Conservation (phyloP, 2,797 vertebrate genomes). For the Karalla daura region DNA sequence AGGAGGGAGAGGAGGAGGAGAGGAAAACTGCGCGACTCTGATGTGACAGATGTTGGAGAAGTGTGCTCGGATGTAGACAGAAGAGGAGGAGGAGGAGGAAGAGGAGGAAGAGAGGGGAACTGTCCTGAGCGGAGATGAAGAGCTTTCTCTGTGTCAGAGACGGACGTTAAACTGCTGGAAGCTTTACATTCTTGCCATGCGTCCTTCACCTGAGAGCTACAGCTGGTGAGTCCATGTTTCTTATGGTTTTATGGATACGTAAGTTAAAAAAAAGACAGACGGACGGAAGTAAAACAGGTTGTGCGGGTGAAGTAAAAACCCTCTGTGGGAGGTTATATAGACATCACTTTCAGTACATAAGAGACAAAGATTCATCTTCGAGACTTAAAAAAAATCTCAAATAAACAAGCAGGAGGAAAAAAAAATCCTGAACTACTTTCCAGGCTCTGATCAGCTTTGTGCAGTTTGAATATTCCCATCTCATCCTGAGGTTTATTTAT, state of each 20-base stretch:
- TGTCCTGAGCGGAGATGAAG: slow-evolving; percentile 53
- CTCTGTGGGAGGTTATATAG: no score
- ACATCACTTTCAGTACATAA: no score
- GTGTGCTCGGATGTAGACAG: slow-evolving; percentile 47
- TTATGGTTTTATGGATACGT: no score
- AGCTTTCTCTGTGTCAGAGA: slow-evolving; percentile 16
- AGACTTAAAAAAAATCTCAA: not conserved
- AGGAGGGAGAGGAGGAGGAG: no score
- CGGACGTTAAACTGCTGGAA: slow-evolving; percentile 33
- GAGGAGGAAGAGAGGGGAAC: slow-evolving; percentile 22
- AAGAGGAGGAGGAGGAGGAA: slow-evolving; percentile 30
- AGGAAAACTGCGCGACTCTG: slow-evolving; percentile 59
- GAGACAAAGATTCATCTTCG: rapidly evolving
- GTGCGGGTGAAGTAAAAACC: no score
- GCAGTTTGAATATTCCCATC: not conserved
- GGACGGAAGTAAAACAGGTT: no score
- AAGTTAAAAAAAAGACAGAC: no score
- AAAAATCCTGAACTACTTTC: not conserved
- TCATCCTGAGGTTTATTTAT: not conserved
- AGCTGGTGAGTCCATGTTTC: slow-evolving; percentile 73
- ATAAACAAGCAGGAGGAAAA: rapidly evolving
- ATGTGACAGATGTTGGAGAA: slow-evolving; percentile 70
- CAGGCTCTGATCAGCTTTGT: not conserved
- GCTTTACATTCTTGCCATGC: slow-evolving; percentile 25
- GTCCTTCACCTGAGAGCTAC: slow-evolving; percentile 36